phyloP scores from a whole-genome alignment of 2,113 vertebrate species.

The Rhinolophus sinicus region DNA sequence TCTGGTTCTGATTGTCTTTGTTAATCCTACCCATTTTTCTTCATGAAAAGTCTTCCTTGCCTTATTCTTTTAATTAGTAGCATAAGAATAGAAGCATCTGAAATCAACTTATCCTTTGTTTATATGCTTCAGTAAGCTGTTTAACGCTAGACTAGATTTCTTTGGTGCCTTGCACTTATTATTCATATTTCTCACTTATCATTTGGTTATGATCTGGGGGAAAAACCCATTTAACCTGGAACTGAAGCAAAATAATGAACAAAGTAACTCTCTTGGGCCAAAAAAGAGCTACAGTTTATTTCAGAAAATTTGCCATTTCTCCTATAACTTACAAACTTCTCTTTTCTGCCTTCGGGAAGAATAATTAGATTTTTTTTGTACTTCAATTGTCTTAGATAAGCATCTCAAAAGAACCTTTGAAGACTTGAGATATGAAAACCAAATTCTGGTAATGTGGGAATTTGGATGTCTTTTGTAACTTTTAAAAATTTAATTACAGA shows the following conservation, averaged over 20 bases:
- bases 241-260: neutral
- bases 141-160: neutral
- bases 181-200: neutral
- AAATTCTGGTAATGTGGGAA: neutral
- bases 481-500: conserved; percentile 83
- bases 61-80: neutral
- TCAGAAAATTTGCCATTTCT: conserved; percentile 18
- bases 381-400: neutral
- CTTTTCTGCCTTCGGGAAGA: neutral
- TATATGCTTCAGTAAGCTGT: neutral
- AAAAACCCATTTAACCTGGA: neutral
- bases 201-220: neutral
- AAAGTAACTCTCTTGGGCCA: neutral
- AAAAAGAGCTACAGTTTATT: neutral
- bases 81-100: neutral
- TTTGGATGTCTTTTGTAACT: neutral
- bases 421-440: neutral
- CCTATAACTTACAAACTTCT: neutral
- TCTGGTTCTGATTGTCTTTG: neutral
- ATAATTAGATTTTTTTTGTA: conserved; percentile 6
- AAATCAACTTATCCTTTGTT: neutral
- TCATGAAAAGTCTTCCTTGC: neutral
- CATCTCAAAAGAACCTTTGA: neutral
- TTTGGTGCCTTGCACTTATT: neutral
- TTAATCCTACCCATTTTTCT: neutral